Percentiles rank a stretch among this genome's conserved stretches.
Evolutionary conservation across 1,140 invertebrate genomes (phyloP).

Genomic region (Danaus melanippus): DNA sequence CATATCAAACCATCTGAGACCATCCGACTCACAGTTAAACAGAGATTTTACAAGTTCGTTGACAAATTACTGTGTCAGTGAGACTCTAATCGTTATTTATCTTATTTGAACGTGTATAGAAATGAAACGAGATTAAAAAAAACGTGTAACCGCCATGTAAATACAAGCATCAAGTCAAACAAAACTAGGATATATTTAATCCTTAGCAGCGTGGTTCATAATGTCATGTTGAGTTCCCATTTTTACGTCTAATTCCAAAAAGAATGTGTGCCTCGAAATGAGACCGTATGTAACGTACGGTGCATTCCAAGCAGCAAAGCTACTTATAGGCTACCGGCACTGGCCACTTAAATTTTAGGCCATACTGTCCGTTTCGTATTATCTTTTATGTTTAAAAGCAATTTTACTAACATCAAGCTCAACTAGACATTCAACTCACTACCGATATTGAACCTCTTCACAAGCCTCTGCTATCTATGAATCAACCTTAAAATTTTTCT

Average conservation of each 20-base stretch:
- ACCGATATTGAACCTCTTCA: conserved; percentile 51
- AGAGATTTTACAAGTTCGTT: no score
- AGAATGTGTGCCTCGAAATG: conserved; percentile 26
- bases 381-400: conserved; percentile 49
- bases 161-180: no score
- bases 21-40: no score
- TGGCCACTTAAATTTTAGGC: conserved; percentile 43
- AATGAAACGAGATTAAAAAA: no score
- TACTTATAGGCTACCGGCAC: conserved; percentile 28
- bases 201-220: no score
- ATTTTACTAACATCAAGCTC: conserved; percentile 37
- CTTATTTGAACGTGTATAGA: no score
- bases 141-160: no score
- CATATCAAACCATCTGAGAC: neutral
- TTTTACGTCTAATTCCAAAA: conserved; percentile 29
- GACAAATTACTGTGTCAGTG: no score
- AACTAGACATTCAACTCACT: conserved; percentile 18
- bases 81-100: no score
- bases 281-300: conserved; percentile 21
- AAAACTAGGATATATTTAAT: no score
- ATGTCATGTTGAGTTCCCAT: conserved; percentile 4
- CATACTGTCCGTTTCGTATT: conserved; percentile 43
- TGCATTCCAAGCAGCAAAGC: conserved; percentile 30
- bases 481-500: conserved; percentile 37
- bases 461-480: conserved; percentile 36